Conservation (phyloP, 2,113 vertebrate species). For the Zosterops japonicus region DNA sequence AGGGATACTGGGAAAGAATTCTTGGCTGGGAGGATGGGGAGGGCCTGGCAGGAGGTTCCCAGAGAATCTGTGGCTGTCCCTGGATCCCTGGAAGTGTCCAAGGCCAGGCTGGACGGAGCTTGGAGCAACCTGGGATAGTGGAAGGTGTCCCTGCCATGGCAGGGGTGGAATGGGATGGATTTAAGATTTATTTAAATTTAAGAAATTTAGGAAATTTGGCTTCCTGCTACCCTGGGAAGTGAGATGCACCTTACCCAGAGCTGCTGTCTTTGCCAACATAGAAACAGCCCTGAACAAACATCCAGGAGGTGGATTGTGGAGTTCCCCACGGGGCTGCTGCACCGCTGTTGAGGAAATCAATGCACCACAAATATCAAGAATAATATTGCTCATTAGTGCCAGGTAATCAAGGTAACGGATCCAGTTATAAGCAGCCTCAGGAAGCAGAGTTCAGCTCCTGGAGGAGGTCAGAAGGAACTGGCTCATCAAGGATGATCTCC, state of each 20-base stretch:
- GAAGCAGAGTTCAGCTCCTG: neutral
- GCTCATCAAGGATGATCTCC: neutral
- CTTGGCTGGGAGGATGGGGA: neutral
- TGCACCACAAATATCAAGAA: neutral
- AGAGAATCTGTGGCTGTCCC: neutral
- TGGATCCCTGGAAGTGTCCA: neutral
- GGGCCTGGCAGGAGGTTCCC: neutral
- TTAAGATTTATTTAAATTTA: no score
- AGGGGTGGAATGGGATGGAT: neutral
- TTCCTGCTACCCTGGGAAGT: neutral
- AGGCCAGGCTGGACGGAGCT: neutral
- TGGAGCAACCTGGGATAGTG: accelerated
- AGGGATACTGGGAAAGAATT: neutral
- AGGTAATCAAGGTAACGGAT: neutral
- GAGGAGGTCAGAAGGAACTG: neutral
- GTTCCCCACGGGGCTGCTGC: neutral
- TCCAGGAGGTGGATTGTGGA: neutral
- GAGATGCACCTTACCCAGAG: neutral
- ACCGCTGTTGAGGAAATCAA: neutral
- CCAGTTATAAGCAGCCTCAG: neutral
- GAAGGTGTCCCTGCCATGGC: neutral
- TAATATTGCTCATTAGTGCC: neutral
- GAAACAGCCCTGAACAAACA: neutral
- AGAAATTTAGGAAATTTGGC: neutral
- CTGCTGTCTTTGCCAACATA: accelerated